A percentile compares a stretch with the other conserved stretches of the same genome.
These are phyloP conservation scores for Engystomops pustulosus DNA, from an alignment of 2,113 vertebrate genomes.

Conservation along the genomic window DNA sequence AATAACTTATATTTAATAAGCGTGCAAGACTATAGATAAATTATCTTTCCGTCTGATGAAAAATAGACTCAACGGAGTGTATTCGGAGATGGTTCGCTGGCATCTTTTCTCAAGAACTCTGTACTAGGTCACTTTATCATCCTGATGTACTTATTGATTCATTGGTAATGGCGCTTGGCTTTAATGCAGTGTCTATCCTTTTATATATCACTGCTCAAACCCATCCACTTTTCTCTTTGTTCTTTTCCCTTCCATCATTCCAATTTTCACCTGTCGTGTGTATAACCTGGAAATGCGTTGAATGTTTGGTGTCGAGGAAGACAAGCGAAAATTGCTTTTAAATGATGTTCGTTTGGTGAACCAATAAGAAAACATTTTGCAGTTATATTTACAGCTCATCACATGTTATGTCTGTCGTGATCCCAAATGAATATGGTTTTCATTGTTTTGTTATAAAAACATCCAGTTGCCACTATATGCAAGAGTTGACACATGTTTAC, in stretches of 20 bases:
- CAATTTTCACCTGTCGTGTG: neutral
- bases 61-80: slow-evolving; percentile 1
- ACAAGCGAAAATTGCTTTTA: slow-evolving; percentile 40
- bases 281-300: neutral
- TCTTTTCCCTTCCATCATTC: neutral
- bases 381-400: neutral
- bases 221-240: neutral
- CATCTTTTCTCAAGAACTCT: neutral
- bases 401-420: neutral
- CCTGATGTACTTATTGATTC: slow-evolving; percentile 6
- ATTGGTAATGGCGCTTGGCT: slow-evolving; percentile 15
- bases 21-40: neutral
- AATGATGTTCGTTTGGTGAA: neutral
- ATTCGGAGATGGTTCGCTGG: neutral
- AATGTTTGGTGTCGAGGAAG: neutral
- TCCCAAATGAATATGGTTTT: no score
- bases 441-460: no score
- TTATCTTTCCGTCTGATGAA: neutral
- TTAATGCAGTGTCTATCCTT: slow-evolving; percentile 12
- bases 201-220: neutral
- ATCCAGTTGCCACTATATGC: no score
- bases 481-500: no score
- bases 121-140: slow-evolving; percentile 1
- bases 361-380: neutral
- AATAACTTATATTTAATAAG: neutral